Base-by-base conservation (phyloP, 1,140 invertebrate genomes). In the Centruroides vittatus region DNA sequence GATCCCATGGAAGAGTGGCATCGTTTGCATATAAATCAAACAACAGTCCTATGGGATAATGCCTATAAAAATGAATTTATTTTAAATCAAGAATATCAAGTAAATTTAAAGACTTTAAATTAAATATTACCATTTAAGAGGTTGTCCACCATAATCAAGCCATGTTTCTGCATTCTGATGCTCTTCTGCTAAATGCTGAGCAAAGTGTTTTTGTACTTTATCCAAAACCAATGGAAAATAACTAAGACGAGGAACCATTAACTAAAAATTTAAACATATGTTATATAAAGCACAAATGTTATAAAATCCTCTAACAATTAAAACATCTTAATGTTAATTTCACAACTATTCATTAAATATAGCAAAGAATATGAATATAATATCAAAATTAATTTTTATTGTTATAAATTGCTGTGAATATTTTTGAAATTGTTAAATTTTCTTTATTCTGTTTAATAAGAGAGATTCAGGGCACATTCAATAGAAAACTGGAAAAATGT, bases 151-250 rank as follows among this genome's bases (percentile, higher is more conserved):
- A 71, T 82, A 94, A 70, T 98, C 93, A 50, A 98, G 76, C 94
- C 94, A 98, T 80, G 97, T 88, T 73, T 96, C 91, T 70, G 82
- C 83, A 54, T 88, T 84, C 61, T 85, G 81, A 72, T 86, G 84
- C 65, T 92, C 87, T 70, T 84, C 83, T 56, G 85, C 82, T 70
- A 94, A 80, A 72, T 84, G 86, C 63, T 86, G 81, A 60, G 84
- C 76, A 75, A 96, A 95, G 77, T 96, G 88, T 74, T 92, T 91
- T 67, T 86, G 82, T 62, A 94, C 89, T 83, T 97, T 98, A 71
- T 97, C 93, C 50, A 89, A 90, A 56, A 95, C 89, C 59, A 98
- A 77, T 56, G 94, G 92, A 77, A 99, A 93, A 76, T 98, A 99
- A 74, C 86, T 92, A 63, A 94, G 77, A 71, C 95, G 80, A 35